phyloP scores from a whole-genome alignment of 2,797 vertebrate species.

The Tangara arthus region DNA sequence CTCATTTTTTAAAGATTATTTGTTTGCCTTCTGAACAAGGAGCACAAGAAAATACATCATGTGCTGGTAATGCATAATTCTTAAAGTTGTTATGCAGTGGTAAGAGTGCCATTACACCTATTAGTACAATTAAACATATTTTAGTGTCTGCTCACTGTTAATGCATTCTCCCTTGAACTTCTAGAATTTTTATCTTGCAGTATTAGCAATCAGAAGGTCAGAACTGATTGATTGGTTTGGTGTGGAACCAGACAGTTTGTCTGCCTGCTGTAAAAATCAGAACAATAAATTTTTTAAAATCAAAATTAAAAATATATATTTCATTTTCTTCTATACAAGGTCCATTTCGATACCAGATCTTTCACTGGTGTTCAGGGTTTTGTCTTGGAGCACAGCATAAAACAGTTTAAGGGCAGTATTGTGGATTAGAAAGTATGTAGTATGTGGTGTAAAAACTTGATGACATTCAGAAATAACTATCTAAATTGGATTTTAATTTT shows the following conservation, averaged over 20 bases:
- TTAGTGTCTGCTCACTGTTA: not conserved
- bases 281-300: not conserved
- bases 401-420: not conserved
- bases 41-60: rapidly evolving
- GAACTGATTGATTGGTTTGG: not conserved
- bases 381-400: not conserved
- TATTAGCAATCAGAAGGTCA: not conserved
- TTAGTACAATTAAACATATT: not conserved
- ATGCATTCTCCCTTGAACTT: not conserved
- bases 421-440: not conserved
- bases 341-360: not conserved
- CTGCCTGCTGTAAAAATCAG: not conserved
- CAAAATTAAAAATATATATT: not conserved
- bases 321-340: not conserved
- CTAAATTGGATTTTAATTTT: not conserved
- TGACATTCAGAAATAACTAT: not conserved
- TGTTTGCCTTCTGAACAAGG: not conserved
- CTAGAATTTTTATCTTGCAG: not conserved
- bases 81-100: not conserved
- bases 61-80: not conserved
- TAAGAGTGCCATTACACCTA: not conserved
- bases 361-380: not conserved
- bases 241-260: not conserved
- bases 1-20: not conserved
- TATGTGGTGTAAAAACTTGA: not conserved